Percentiles rank a stretch among this genome's conserved stretches.
Evolutionary conservation across 35 echinoderm and acorn worm species (phyloP).

Genomic region (Anneissia japonica): DNA sequence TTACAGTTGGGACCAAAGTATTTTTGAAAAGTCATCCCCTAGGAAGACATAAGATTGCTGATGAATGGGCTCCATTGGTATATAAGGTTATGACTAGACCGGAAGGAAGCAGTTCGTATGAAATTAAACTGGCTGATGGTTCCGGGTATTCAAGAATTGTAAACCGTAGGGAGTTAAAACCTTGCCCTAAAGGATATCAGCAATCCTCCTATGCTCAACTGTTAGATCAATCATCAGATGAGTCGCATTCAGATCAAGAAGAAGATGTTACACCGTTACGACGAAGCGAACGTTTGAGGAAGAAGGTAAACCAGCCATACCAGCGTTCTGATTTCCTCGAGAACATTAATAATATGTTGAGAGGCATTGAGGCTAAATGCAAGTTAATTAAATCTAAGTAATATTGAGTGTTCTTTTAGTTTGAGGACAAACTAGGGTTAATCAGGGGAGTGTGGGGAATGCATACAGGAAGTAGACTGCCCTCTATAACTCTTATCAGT

Average conservation of each 20-base stretch:
- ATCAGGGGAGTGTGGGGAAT: conserved; percentile 14
- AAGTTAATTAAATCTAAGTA: neutral
- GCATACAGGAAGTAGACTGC: too few species aligned
- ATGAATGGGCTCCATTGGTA: neutral
- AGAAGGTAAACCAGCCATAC: neutral
- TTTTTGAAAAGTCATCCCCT: neutral
- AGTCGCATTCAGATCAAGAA: neutral
- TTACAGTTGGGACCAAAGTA: neutral
- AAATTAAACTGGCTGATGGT: conserved; percentile 13
- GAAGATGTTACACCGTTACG: neutral
- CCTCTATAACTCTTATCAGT: too few species aligned
- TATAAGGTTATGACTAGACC: neutral
- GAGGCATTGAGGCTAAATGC: neutral
- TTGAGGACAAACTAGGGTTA: conserved; percentile 14
- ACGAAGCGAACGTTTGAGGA: neutral
- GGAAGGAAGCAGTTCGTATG: neutral
- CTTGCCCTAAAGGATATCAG: neutral
- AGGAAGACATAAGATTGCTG: neutral
- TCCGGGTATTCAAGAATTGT: neutral
- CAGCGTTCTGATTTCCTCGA: neutral
- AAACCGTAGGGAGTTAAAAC: conserved; percentile 4
- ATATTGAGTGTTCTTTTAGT: neutral
- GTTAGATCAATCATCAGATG: neutral
- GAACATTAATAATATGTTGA: neutral
- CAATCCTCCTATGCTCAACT: neutral